A percentile compares a stretch with the other conserved stretches of the same genome.
These are phyloP conservation scores for Tragopan temminckii DNA, from an alignment of 2,797 vertebrate genomes.

Conservation along the genomic window DNA sequence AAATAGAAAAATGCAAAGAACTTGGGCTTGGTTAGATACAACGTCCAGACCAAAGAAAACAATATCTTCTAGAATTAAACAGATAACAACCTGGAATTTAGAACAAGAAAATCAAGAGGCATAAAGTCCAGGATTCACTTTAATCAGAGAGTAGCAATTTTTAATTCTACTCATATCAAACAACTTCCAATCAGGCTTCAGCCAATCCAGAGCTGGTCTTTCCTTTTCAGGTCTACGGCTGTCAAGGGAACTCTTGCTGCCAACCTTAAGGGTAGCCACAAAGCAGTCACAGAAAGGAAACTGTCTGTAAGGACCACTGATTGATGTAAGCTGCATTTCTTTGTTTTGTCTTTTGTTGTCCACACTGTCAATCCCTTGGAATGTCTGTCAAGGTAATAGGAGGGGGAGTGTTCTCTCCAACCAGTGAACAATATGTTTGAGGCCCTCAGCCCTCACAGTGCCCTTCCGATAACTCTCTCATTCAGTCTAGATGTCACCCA, in stretches of 20 bases:
- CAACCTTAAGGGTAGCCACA: background rate
- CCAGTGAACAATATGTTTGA: background rate
- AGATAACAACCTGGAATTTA: background rate
- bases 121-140: background rate
- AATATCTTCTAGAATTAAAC: background rate
- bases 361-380: background rate
- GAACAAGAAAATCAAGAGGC: background rate
- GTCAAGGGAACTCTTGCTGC: slow-evolving; percentile 18
- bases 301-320: background rate
- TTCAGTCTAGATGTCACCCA: background rate
- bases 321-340: background rate
- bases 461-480: background rate
- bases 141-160: background rate
- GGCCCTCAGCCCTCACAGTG: background rate
- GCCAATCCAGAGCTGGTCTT: background rate
- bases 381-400: background rate
- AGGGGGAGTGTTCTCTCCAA: background rate
- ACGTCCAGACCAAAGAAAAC: background rate
- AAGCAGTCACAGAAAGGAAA: background rate
- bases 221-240: background rate
- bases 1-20: background rate
- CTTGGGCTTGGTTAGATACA: background rate
- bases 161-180: background rate
- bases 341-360: background rate
- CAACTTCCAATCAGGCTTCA: background rate